A percentile compares a stretch with the other conserved stretches of the same genome.
Evolutionary conservation across 2,113 vertebrate genomes (phyloP).

Genomic region (Phocoena phocoena): DNA sequence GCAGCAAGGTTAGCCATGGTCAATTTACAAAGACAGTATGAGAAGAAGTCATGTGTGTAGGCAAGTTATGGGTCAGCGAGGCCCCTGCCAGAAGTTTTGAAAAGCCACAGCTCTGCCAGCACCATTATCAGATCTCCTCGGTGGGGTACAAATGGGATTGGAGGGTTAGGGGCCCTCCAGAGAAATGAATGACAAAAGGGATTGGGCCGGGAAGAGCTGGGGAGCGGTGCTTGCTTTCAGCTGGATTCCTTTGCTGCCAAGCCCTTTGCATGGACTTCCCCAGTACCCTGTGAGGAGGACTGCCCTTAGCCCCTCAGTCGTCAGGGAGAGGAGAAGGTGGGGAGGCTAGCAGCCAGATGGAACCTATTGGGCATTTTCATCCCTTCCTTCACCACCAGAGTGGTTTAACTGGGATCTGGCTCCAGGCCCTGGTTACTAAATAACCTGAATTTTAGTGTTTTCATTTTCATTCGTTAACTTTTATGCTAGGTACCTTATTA

Average conservation of each 20-base stretch:
- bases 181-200: conserved; percentile 56
- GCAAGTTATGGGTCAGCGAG: conserved; percentile 67
- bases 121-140: conserved; percentile 66
- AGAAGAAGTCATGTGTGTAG: conserved; percentile 75
- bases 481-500: conserved; percentile 62
- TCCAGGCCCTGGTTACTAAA: conserved; percentile 63
- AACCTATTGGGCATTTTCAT: conserved; percentile 65
- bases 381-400: conserved; percentile 49
- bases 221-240: conserved; percentile 1
- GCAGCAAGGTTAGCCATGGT: conserved; percentile 76
- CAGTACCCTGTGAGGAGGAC: background rate
- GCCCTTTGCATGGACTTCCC: background rate
- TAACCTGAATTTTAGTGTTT: conserved; percentile 73
- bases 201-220: background rate
- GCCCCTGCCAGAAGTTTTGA: conserved; percentile 65
- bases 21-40: conserved; percentile 78
- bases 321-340: background rate
- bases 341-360: conserved; percentile 59
- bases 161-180: conserved; percentile 43
- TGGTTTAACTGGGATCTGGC: conserved; percentile 69
- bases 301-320: background rate
- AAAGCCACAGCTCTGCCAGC: conserved; percentile 64
- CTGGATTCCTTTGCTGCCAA: conserved; percentile 22
- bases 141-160: conserved; percentile 67
- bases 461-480: conserved; percentile 76